Conservation (phyloP, 2,888 invertebrate species). For the Acanthosepion lycidas region DNA sequence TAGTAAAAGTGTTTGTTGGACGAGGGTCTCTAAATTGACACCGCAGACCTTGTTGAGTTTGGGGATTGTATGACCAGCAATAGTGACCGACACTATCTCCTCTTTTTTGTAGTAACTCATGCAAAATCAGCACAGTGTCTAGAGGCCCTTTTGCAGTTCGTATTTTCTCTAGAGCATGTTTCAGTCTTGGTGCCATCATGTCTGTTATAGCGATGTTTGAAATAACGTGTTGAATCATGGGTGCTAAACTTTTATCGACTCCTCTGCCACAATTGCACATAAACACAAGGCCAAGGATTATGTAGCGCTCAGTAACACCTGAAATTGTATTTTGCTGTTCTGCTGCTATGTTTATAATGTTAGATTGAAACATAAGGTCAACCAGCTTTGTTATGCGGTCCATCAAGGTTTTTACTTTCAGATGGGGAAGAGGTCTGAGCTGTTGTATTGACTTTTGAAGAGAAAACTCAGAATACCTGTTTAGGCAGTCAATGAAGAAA, state of each 20-base stretch:
- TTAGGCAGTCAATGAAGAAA: conserved; percentile 55
- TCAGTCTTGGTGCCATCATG: conserved; percentile 53
- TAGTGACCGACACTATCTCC: conserved; percentile 50
- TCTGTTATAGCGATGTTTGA: conserved; percentile 51
- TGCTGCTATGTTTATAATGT: not conserved
- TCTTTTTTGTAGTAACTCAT: conserved; percentile 51
- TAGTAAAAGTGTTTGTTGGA: not conserved
- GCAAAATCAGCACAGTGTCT: conserved; percentile 52
- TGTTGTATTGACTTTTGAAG: conserved; percentile 45
- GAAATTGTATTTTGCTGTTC: not conserved
- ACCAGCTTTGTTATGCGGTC: conserved; percentile 53
- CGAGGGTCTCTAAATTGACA: not conserved
- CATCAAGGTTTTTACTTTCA: conserved; percentile 48
- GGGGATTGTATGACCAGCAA: conserved; percentile 50
- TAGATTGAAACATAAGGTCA: conserved; percentile 52
- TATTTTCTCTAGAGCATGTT: conserved; percentile 47
- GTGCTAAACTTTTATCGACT: conserved; percentile 52
- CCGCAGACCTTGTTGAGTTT: conserved; percentile 49
- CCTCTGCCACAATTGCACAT: conserved; percentile 58
- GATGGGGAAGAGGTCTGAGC: not conserved
- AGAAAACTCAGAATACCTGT: not conserved
- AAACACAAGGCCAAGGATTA: conserved; percentile 57
- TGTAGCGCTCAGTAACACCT: conserved; percentile 57
- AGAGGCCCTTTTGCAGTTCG: conserved; percentile 50
- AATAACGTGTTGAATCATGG: conserved; percentile 52